A percentile compares a stretch with the other conserved stretches of the same genome.
Evolutionary conservation across 2,888 invertebrate genomes (phyloP).

Genomic region (Prosopocoilus inquinatus): DNA sequence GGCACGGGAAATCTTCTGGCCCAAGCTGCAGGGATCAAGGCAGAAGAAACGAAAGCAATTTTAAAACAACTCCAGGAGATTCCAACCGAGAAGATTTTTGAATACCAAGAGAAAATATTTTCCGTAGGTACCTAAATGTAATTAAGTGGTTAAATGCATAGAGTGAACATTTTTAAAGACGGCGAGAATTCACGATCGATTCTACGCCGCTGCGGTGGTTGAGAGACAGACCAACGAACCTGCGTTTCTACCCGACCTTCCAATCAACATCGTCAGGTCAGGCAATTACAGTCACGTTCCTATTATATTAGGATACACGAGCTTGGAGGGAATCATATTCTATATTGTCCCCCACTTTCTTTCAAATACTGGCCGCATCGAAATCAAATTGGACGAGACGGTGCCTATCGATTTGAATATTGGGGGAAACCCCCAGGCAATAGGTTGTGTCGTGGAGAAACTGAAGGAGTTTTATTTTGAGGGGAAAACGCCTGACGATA

Average conservation of each 20-base stretch:
- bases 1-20: no score
- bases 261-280: slow-evolving; percentile 53
- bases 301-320: slow-evolving; percentile 71
- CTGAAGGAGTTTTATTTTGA: slow-evolving; percentile 9
- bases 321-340: slow-evolving; percentile 67
- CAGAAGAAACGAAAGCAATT: no score
- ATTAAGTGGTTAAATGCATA: no score
- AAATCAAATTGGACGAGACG: no score
- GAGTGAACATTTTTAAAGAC: no score
- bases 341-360: background rate
- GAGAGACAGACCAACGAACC: slow-evolving; percentile 45
- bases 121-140: no score
- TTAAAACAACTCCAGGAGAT: no score
- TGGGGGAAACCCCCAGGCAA: background rate
- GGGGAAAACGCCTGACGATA: background rate
- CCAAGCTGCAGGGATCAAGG: no score
- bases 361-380: no score
- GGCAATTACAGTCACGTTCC: slow-evolving; percentile 59
- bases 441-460: background rate
- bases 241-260: slow-evolving; percentile 68
- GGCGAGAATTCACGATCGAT: no score
- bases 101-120: no score
- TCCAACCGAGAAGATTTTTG: no score
- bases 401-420: background rate
- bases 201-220: background rate